Percentiles rank a stretch among this genome's conserved stretches.
phyloP scores from a whole-genome alignment of 2,888 invertebrate species.

The Poecilobothrus nobilitatus region DNA sequence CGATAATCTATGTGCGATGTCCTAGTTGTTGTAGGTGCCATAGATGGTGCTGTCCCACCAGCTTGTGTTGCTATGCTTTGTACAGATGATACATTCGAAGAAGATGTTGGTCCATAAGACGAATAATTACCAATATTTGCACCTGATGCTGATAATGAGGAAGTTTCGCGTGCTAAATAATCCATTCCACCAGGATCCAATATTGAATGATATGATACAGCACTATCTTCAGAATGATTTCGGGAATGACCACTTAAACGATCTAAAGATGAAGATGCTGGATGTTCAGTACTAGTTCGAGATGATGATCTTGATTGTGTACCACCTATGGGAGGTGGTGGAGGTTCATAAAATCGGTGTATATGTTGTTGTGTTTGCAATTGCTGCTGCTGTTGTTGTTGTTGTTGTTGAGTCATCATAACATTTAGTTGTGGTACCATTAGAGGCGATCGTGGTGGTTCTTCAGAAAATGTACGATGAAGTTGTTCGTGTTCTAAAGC shows the following conservation, averaged over 20 bases:
- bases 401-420: background rate
- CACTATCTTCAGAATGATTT: constrained; percentile 29
- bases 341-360: constrained; percentile 39
- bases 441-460: constrained; percentile 60
- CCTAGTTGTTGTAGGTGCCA: constrained; percentile 12
- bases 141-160: constrained; percentile 21
- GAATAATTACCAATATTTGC: constrained; percentile 7
- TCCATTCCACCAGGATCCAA: constrained; percentile 18
- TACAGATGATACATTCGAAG: constrained; percentile 19
- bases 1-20: constrained; percentile 13
- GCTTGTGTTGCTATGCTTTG: constrained; percentile 14
- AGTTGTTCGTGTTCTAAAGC: constrained; percentile 60
- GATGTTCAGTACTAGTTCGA: constrained; percentile 21
- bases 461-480: constrained; percentile 77
- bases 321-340: constrained; percentile 32
- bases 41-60: background rate
- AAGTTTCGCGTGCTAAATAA: constrained; percentile 18
- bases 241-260: constrained; percentile 28
- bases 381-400: background rate
- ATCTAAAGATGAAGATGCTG: constrained; percentile 25
- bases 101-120: constrained; percentile 21
- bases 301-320: constrained; percentile 22
- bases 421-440: constrained; percentile 28
- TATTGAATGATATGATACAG: constrained; percentile 26
- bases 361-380: constrained; percentile 27